Percentiles rank a stretch among this genome's conserved stretches.
phyloP scores from a whole-genome alignment of 2,797 vertebrate species.

The Rhinella marina region DNA sequence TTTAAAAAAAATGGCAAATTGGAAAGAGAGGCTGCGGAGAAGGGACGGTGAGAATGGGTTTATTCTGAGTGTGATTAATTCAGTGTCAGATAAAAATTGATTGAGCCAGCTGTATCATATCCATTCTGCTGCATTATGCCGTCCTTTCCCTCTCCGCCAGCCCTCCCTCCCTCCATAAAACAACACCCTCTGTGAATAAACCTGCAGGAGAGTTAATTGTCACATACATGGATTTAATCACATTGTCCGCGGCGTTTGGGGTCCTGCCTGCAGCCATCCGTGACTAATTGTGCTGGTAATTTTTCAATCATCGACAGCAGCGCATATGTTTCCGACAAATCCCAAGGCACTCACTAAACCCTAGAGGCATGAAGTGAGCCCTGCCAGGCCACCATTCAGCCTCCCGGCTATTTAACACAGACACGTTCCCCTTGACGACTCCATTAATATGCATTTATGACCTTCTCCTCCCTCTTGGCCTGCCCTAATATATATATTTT shows the following conservation, averaged over 20 bases:
- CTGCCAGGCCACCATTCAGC: conserved; percentile 64
- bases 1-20: conserved; percentile 73
- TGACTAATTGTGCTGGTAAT: conserved; percentile 87
- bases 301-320: conserved; percentile 91
- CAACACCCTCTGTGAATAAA: conserved; percentile 74
- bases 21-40: conserved; percentile 71
- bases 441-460: conserved; percentile 66
- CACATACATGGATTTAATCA: conserved; percentile 98
- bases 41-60: conserved; percentile 75
- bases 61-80: conserved; percentile 89
- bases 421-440: conserved; percentile 38
- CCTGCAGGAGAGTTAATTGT: conserved; percentile 92
- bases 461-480: conserved; percentile 24
- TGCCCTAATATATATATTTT: conserved; percentile 32
- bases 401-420: conserved; percentile 57
- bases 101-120: conserved; percentile 85
- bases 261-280: conserved; percentile 79
- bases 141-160: conserved; percentile 69
- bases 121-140: conserved; percentile 71
- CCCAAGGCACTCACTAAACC: conserved; percentile 73
- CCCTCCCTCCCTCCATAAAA: conserved; percentile 68
- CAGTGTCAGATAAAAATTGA: conserved; percentile 84
- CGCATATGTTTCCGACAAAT: conserved; percentile 90
- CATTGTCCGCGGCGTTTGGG: conserved; percentile 80
- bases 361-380: conserved; percentile 68